These are phyloP conservation scores for Sminthurides aquaticus DNA, from an alignment of 2,888 invertebrate genomes.

Conservation along the genomic window DNA sequence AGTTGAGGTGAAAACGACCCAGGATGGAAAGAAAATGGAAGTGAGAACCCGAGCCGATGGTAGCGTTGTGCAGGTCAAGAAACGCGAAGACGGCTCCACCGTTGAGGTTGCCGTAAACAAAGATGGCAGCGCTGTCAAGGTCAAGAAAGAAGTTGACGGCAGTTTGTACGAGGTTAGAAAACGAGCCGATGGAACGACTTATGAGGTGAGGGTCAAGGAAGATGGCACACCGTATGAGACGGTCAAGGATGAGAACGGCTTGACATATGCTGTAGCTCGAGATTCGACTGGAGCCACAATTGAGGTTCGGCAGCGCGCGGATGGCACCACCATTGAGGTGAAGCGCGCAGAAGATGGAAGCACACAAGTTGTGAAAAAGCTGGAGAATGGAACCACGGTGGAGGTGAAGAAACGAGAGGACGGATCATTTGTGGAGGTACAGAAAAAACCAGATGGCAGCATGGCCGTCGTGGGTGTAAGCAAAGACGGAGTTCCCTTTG, in stretches of 20 bases:
- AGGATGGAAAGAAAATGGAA: constrained; percentile 2
- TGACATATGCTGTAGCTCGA: constrained; percentile 11
- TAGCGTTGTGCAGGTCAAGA: not conserved
- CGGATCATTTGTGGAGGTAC: not conserved
- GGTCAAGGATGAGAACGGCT: constrained; percentile 10
- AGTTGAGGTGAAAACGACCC: constrained; percentile 1
- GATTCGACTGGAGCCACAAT: constrained; percentile 5
- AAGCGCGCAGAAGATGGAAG: constrained; percentile 1
- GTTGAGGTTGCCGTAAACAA: not conserved
- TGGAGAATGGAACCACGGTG: not conserved
- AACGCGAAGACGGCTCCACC: not conserved
- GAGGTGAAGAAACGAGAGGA: not conserved
- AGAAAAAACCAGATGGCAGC: constrained; percentile 6
- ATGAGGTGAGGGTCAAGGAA: constrained; percentile 6
- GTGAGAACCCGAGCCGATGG: not conserved
- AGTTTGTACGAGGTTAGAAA: not conserved
- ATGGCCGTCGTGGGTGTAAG: not conserved
- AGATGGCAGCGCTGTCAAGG: constrained; percentile 6
- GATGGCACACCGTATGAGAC: constrained; percentile 18
- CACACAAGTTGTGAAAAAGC: constrained; percentile 5
- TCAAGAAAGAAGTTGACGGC: not conserved
- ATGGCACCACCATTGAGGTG: constrained; percentile 8
- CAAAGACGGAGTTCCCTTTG: constrained; percentile 6
- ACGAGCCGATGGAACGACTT: constrained; percentile 4
- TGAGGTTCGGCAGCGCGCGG: not conserved